Percentiles rank a stretch among this genome's conserved stretches.
Evolutionary conservation across 2,113 vertebrate genomes (phyloP).

Genomic region (Cathartes aura): DNA sequence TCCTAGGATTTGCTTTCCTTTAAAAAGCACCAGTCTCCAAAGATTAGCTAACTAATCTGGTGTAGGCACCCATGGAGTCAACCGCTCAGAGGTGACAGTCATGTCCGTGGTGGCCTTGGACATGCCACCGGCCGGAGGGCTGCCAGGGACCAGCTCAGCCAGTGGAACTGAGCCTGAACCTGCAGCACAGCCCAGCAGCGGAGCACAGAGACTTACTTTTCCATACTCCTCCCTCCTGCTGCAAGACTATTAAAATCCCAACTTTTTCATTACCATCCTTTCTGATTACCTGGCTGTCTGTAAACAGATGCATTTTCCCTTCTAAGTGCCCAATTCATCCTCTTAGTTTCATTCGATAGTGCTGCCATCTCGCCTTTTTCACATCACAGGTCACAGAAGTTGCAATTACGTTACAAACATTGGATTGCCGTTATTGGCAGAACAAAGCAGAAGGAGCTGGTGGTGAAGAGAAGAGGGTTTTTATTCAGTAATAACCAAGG

Average conservation of each 20-base stretch:
- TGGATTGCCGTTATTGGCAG: background rate
- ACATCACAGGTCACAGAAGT: background rate
- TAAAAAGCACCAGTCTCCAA: background rate
- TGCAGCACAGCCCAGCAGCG: background rate
- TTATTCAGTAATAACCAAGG: background rate
- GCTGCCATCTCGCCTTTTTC: background rate
- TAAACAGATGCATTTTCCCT: background rate
- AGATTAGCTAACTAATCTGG: background rate
- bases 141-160: background rate
- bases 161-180: background rate
- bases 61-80: background rate
- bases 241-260: background rate
- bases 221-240: background rate
- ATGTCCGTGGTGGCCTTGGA: fast-evolving
- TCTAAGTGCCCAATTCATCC: background rate
- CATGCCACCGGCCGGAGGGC: background rate
- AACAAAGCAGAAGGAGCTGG: background rate
- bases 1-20: background rate
- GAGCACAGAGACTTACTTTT: background rate
- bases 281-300: background rate
- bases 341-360: background rate
- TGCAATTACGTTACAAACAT: background rate
- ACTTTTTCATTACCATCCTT: background rate
- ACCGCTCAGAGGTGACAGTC: fast-evolving
- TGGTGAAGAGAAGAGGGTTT: background rate